Conservation (phyloP, 2,113 vertebrate species). For the Vimba vimba region DNA sequence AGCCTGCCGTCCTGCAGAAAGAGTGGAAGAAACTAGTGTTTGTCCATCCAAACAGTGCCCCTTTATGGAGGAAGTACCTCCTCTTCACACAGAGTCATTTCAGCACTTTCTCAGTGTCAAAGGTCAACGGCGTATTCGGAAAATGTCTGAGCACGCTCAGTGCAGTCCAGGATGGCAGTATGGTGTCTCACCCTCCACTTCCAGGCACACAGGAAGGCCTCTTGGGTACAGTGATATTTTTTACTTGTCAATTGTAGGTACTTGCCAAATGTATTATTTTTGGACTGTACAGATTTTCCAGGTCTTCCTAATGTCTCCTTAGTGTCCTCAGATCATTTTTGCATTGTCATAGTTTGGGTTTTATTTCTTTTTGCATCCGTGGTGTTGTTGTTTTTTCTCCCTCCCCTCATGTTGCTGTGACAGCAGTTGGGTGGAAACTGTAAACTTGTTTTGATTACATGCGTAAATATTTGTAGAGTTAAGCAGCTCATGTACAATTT, state of each 20-base stretch:
- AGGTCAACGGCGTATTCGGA: conserved; percentile 85
- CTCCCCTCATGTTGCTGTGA: conserved; percentile 21
- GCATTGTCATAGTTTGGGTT: not conserved
- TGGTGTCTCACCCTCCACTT: conserved; percentile 88
- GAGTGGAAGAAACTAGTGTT: conserved; percentile 98
- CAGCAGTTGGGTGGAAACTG: conserved; percentile 27
- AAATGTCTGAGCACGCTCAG: conserved; percentile 92
- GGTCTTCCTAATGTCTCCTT: not conserved
- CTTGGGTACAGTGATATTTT: conserved; percentile 78
- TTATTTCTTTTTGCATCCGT: not conserved
- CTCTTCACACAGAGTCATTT: conserved; percentile 93
- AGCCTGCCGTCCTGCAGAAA: conserved; percentile 82
- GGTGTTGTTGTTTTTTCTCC: not conserved
- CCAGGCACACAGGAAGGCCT: conserved; percentile 88
- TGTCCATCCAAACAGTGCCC: conserved; percentile 89
- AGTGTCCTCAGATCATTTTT: not conserved
- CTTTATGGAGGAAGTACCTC: conserved; percentile 90
- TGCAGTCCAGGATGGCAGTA: conserved; percentile 88
- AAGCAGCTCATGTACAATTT: conserved; percentile 14
- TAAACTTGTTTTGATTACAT: conserved; percentile 19
- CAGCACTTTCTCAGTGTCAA: conserved; percentile 88
- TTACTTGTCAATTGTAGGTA: not conserved
- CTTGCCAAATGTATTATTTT: not conserved
- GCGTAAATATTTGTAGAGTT: conserved; percentile 24
- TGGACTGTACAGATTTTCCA: not conserved